A percentile compares a stretch with the other conserved stretches of the same genome.
These are phyloP conservation scores for Aulostomus chinensis DNA, from an alignment of 2,797 vertebrate genomes.

Conservation along the genomic window DNA sequence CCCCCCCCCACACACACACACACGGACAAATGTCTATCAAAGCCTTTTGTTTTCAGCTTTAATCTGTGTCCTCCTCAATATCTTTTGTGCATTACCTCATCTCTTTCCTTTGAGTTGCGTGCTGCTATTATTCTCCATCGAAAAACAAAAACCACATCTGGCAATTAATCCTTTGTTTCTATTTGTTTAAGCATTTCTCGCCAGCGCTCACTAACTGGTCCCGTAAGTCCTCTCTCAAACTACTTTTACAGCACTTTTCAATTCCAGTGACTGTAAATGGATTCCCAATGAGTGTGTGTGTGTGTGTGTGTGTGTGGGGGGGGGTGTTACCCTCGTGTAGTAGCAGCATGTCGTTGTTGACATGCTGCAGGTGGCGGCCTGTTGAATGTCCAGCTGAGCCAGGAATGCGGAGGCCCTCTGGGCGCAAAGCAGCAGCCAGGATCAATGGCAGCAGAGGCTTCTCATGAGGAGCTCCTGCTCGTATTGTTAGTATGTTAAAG, in stretches of 20 bases:
- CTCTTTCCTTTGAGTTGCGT: too few relatives aligned
- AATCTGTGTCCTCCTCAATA: not conserved
- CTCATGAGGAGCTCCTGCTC: not conserved
- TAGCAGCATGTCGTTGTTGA: slow-evolving; percentile 45
- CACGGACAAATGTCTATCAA: slow-evolving; percentile 49
- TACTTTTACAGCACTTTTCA: slow-evolving; percentile 54
- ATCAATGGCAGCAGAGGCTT: slow-evolving; percentile 18
- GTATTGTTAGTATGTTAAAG: not conserved
- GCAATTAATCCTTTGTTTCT: too few relatives aligned
- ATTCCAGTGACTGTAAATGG: slow-evolving; percentile 48
- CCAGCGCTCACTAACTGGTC: slow-evolving; percentile 7
- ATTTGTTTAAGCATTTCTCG: too few relatives aligned
- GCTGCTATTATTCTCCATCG: too few relatives aligned
- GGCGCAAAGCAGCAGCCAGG: slow-evolving; percentile 25
- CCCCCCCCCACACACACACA: slow-evolving; percentile 28
- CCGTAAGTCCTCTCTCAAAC: slow-evolving; percentile 28
- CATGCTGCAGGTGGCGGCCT: slow-evolving; percentile 71
- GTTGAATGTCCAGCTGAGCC: slow-evolving; percentile 71
- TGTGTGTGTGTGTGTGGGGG: slow-evolving; percentile 7
- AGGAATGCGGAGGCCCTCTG: slow-evolving; percentile 69
- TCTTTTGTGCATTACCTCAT: too few relatives aligned
- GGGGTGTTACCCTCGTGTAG: slow-evolving; percentile 49
- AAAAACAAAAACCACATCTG: too few relatives aligned
- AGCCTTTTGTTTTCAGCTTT: slow-evolving; percentile 24
- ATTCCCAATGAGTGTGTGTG: slow-evolving; percentile 28